Conservation (phyloP, 2,113 vertebrate species). For the Caranx ignobilis region DNA sequence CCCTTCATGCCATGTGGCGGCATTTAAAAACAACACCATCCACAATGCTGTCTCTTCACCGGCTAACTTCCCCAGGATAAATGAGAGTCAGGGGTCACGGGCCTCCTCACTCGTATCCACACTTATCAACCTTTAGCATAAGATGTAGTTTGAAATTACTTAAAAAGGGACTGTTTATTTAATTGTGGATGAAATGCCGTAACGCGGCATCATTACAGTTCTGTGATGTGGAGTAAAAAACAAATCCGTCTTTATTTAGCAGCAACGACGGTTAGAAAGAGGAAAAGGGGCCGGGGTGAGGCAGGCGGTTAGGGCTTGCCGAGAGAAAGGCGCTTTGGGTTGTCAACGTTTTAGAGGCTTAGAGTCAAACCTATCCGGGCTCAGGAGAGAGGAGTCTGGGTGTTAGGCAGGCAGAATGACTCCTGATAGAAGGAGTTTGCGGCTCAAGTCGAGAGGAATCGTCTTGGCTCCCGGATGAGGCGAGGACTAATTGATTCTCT, state of each 20-base stretch:
- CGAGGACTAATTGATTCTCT: conserved; percentile 87
- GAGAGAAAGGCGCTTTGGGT: conserved; percentile 87
- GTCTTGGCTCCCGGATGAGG: conserved; percentile 85
- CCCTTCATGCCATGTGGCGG: conserved; percentile 80
- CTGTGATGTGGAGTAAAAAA: conserved; percentile 48
- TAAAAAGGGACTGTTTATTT: conserved; percentile 77
- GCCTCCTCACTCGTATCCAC: conserved; percentile 13
- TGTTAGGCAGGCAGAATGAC: conserved; percentile 88
- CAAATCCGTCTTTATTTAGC: conserved; percentile 83
- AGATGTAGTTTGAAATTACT: conserved; percentile 52
- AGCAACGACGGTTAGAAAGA: conserved; percentile 72
- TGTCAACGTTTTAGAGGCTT: conserved; percentile 89
- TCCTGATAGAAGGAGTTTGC: conserved; percentile 89
- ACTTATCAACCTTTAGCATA: conserved; percentile 6
- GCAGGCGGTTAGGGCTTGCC: conserved; percentile 79
- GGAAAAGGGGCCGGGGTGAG: conserved; percentile 76
- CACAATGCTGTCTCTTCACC: conserved; percentile 77
- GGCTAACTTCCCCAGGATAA: conserved; percentile 81
- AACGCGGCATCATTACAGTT: conserved; percentile 65
- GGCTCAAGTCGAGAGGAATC: conserved; percentile 87
- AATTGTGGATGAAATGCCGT: conserved; percentile 78
- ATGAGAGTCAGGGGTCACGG: conserved; percentile 42
- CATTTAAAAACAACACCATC: conserved; percentile 81
- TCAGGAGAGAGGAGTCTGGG: conserved; percentile 87
- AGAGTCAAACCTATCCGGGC: conserved; percentile 88